Percentiles rank a stretch among this genome's conserved stretches.
Conservation (phyloP, 2,888 invertebrate genomes). For the Augochlorella aurata region DNA sequence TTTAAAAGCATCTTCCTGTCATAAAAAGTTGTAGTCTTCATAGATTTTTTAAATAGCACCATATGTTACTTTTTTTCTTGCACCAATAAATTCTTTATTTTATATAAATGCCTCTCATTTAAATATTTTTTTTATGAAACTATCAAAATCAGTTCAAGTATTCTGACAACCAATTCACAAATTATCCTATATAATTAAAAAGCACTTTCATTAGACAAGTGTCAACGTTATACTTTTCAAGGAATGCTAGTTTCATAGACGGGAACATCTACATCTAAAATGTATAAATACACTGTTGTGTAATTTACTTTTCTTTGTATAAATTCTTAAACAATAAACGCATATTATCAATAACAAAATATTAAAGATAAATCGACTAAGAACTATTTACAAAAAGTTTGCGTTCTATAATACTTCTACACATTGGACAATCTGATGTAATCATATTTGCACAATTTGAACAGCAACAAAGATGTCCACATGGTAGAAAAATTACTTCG, state of each 20-base stretch:
- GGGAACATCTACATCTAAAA: conserved; percentile 17
- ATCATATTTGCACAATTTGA: conserved; percentile 85
- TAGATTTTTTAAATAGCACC: conserved; percentile 6
- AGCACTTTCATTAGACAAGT: conserved; percentile 19
- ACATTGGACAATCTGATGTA: conserved; percentile 89
- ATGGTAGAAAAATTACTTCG: conserved; percentile 91
- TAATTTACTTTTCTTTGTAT: conserved; percentile 2
- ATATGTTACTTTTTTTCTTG: background rate
- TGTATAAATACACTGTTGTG: conserved; percentile 18
- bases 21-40: background rate
- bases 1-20: background rate
- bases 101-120: background rate
- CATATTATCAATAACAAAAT: conserved; percentile 9
- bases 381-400: conserved; percentile 77
- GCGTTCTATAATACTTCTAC: conserved; percentile 87
- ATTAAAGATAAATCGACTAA: conserved; percentile 20
- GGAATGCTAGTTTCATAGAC: conserved; percentile 29
- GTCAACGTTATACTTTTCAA: conserved; percentile 20
- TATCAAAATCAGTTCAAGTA: background rate
- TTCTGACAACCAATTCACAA: background rate
- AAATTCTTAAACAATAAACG: conserved; percentile 21
- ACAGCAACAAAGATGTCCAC: conserved; percentile 94
- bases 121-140: background rate
- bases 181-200: conserved; percentile 21
- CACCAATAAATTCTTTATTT: background rate